A percentile compares a stretch with the other conserved stretches of the same genome.
These are phyloP conservation scores for Centropyge bicolor DNA, from an alignment of 2,797 vertebrate genomes.

Conservation along the genomic window DNA sequence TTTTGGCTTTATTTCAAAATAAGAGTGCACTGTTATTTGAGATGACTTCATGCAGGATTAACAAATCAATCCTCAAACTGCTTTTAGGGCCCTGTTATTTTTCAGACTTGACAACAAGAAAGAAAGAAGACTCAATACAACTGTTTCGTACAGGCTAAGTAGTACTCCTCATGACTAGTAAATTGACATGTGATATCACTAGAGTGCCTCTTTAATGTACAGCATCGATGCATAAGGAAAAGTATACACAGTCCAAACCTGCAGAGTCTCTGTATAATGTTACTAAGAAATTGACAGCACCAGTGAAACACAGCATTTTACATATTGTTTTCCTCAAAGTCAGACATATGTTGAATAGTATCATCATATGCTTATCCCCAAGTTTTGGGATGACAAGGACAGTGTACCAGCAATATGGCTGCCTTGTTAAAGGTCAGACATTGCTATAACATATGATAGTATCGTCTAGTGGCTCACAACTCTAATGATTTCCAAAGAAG, in stretches of 20 bases:
- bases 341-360: neutral
- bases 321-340: constrained; percentile 6
- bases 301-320: neutral
- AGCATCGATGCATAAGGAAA: neutral
- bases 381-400: neutral
- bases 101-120: neutral
- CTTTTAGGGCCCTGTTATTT: neutral
- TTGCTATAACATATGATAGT: neutral
- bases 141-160: neutral
- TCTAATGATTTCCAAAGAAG: neutral
- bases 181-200: neutral
- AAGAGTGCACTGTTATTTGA: neutral
- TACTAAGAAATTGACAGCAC: neutral
- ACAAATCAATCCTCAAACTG: neutral
- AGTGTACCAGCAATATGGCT: neutral
- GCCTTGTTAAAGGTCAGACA: neutral
- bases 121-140: neutral
- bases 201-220: neutral
- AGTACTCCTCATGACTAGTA: neutral
- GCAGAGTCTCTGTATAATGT: neutral
- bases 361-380: neutral
- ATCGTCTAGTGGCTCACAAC: neutral
- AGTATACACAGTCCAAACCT: neutral
- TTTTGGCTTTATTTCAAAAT: neutral
- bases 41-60: neutral